Evolutionary conservation across 2,888 invertebrate species (phyloP).

Genomic region (Phoronis australis): DNA sequence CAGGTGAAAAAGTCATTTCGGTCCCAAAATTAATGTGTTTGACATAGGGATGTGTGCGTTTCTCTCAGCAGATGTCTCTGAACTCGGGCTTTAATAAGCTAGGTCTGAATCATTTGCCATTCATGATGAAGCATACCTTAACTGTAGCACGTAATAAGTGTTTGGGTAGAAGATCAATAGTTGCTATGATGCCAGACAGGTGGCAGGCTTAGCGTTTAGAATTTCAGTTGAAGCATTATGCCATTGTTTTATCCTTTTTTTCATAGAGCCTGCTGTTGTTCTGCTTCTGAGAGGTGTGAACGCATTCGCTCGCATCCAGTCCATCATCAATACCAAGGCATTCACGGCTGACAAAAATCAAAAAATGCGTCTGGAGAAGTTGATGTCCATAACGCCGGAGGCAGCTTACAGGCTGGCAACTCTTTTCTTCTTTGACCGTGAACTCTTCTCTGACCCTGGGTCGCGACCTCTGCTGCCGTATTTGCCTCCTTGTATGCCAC

Average conservation of each 20-base stretch:
- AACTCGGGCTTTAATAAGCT: too few relatives aligned
- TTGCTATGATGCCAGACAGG: too few relatives aligned
- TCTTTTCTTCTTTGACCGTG: constrained; percentile 38
- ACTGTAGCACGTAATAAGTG: too few relatives aligned
- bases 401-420: constrained; percentile 34
- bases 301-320: constrained; percentile 31
- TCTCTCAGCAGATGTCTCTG: too few relatives aligned
- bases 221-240: not conserved
- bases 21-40: too few relatives aligned
- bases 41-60: too few relatives aligned
- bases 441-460: constrained; percentile 36
- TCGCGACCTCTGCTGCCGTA: constrained; percentile 30
- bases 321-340: constrained; percentile 13
- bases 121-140: too few relatives aligned
- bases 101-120: too few relatives aligned
- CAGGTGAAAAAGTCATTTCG: too few relatives aligned
- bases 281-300: constrained; percentile 37
- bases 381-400: constrained; percentile 38
- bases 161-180: too few relatives aligned
- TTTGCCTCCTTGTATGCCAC: constrained; percentile 18
- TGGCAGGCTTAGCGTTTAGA: too few relatives aligned
- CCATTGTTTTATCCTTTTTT: not conserved
- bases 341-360: constrained; percentile 4
- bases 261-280: constrained; percentile 39
- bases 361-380: constrained; percentile 20